phyloP scores from a whole-genome alignment of 2,888 invertebrate species.

The Chloroclystis v-ata region DNA sequence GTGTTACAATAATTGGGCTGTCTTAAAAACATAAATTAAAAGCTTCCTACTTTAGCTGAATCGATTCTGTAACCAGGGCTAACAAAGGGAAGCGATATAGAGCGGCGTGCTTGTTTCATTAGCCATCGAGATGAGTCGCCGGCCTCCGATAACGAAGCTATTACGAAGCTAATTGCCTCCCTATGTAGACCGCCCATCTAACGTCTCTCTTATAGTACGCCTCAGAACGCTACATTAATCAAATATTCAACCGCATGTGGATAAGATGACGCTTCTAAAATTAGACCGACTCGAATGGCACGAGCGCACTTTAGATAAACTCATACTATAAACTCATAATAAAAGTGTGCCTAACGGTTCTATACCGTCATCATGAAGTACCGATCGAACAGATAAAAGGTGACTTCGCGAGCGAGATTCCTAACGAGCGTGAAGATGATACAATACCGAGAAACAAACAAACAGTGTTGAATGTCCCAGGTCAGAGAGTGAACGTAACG shows the following conservation, averaged over 20 bases:
- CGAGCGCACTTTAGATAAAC: constrained; percentile 28
- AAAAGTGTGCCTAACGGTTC: constrained; percentile 39
- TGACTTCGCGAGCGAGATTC: constrained; percentile 27
- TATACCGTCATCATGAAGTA: constrained; percentile 36
- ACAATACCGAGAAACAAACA: constrained; percentile 7
- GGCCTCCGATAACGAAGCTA: constrained; percentile 62
- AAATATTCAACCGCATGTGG: constrained; percentile 29
- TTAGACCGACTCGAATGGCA: constrained; percentile 26
- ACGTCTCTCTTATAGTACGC: constrained; percentile 29
- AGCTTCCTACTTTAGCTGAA: constrained; percentile 30
- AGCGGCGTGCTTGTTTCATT: constrained; percentile 48
- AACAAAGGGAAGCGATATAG: constrained; percentile 34
- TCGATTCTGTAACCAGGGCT: constrained; percentile 31
- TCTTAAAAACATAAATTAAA: constrained; percentile 4
- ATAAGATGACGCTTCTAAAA: constrained; percentile 28
- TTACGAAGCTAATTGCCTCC: constrained; percentile 59
- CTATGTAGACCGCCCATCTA: constrained; percentile 44
- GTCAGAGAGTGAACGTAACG: constrained; percentile 19
- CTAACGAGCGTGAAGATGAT: constrained; percentile 11
- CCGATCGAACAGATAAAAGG: constrained; percentile 34
- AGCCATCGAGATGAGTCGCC: constrained; percentile 52
- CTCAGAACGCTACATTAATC: constrained; percentile 25
- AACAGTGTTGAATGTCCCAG: constrained; percentile 5
- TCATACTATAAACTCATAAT: constrained; percentile 23
- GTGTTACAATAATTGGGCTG: too few relatives aligned